Base-by-base conservation (phyloP, 2,888 invertebrate species). In the Plagiodera versicolora region DNA sequence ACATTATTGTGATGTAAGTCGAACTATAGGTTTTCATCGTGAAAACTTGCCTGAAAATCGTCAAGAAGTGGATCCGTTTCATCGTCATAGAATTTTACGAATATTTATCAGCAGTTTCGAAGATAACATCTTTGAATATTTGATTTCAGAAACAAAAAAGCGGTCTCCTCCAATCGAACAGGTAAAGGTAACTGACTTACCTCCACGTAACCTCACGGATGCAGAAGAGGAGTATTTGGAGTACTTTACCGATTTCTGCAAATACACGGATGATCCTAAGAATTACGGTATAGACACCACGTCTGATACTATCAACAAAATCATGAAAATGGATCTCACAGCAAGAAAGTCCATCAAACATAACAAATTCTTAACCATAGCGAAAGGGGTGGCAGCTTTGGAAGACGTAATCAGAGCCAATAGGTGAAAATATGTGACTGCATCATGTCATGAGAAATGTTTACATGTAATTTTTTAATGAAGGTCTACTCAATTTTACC, bases 241-340 rank as follows among this genome's bases (percentile, higher is more conserved):
- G 14, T 77, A 68, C 59, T 79, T 79, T 64, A 76, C 75, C 1
- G 75, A 77, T 56, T 76, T 71, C 61, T 77, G 77, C 59, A 65
- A 70, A 50, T 66, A 67, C 32, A 70, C 67, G 1, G 75, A 76
- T 49, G 65, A 74, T 65, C 68, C 69, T 1, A 51, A 54, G 11
- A 67, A 71, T 30, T 76, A 71, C 58, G 75, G 74, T 1, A 74
- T 75, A 24, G 63, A 74, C 60, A 65, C 53, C 9, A 53, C 6
- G 14, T n/a, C 39, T 14, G 2, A 1, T 3, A 11, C 39, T 6
- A 1, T 39, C 39, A 14, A 3, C 11, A 11, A 11, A 10, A 32
- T 32, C 10, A 32, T 32, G 32, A 32, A 11, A 32, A 1, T 14
- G 1, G 14, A n/a, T 11, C 11, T 4, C 32, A 11, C 8, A 14